Evolutionary conservation across 2,797 vertebrate species (phyloP), one percentile per base, ranked within the genome.

Genomic region (Prionace glauca): DNA sequence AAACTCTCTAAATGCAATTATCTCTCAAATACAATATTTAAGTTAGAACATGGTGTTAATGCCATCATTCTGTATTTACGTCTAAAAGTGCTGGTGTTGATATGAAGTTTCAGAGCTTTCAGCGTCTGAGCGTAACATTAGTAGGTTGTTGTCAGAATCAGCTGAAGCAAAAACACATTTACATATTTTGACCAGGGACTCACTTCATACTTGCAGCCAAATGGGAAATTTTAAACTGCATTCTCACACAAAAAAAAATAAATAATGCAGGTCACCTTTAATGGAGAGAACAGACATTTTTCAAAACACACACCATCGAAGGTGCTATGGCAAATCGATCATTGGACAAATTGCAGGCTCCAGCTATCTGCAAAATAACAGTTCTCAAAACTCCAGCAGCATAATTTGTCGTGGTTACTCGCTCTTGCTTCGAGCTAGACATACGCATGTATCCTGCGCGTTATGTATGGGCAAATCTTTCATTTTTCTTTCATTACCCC

Each of bases 401-500:
- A 29, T 77, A 95, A 96, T 96, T 96, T 96, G 97, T 95, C 96
- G 95, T 84, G 95, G 96, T 91, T 12, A 72, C 96, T 96, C 12
- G 96, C 96, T 0, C 14, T 81, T 36, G 96, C 97, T 96, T 5
- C 0, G 50, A 97, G 97, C 97, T 0, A 96, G 96, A 97, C 95
- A 0, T 96, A 96, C 62, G 95, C 96, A 96, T 81, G 97, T 97
- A 96, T 96, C 97, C 97, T 96, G 29, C 41, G 96, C 96, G 96
- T 96, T 96, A 96, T 96, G 97, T 96, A 97, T 16, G 84, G 97
- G 97, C 97, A 98, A 97, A 97, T 97, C 97, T 97, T 97, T 97
- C 97, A 97, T 98, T 97, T 97, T 97, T 97, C 97, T 97, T 98
- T 97, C 97, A 97, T 98, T 98, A 98, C 96, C 96, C 97, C 96